Evolutionary conservation across 2,797 vertebrate species (phyloP).

Genomic region (Diglossa cyanea): DNA sequence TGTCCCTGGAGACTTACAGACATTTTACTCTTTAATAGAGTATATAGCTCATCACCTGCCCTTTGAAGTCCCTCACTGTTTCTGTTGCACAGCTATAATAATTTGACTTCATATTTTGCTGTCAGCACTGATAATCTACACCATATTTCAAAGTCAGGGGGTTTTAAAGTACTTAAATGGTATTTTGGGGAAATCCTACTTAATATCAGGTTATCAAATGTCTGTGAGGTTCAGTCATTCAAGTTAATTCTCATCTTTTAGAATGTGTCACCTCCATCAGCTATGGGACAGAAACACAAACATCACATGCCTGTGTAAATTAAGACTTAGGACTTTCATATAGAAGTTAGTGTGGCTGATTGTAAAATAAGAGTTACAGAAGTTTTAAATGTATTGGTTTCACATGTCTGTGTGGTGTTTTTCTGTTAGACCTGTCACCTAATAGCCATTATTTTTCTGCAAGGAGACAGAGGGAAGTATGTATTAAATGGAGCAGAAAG

Average conservation of each 20-base stretch:
- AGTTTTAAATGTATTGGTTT: background rate
- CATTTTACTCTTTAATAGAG: background rate
- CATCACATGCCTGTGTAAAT: background rate
- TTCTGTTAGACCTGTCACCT: background rate
- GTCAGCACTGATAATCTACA: background rate
- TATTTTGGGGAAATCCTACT: background rate
- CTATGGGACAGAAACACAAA: background rate
- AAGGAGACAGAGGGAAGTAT: background rate
- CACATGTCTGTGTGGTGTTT: background rate
- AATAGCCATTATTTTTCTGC: background rate
- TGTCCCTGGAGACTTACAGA: background rate
- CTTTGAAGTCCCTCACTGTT: background rate
- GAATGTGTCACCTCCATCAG: background rate
- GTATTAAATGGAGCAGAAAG: background rate
- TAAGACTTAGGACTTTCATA: background rate
- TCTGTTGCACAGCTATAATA: background rate
- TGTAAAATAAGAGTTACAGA: background rate
- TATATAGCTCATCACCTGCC: background rate
- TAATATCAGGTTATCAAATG: background rate
- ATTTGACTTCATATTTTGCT: background rate
- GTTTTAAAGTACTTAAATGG: background rate
- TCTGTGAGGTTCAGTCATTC: background rate
- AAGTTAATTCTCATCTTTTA: background rate
- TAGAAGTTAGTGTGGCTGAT: background rate
- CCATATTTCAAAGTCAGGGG: background rate